Conservation (phyloP, 1,140 invertebrate species). For the Arion vulgaris region DNA sequence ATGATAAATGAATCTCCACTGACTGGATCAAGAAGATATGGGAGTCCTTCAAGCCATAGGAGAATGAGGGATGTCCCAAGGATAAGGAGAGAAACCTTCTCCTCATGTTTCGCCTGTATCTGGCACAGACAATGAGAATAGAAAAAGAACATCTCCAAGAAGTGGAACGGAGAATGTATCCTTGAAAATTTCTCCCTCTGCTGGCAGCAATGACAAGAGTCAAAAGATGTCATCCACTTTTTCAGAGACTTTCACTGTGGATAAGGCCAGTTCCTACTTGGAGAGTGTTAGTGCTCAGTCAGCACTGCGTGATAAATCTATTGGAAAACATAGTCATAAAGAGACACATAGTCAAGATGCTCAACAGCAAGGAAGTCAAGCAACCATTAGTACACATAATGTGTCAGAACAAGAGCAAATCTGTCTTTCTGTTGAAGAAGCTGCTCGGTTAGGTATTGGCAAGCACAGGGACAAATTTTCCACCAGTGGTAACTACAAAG, state of each 20-base stretch:
- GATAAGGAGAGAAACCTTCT: not conserved
- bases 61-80: not conserved
- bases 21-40: not conserved
- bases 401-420: not conserved
- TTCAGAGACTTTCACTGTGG: conserved; percentile 60
- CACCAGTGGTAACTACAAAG: not conserved
- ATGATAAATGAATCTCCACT: conserved; percentile 3
- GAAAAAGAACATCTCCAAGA: conserved; percentile 25
- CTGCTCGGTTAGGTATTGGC: not conserved
- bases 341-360: conserved; percentile 3
- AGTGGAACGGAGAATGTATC: conserved; percentile 17
- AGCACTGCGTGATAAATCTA: not conserved
- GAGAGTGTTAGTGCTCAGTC: conserved; percentile 30
- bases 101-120: not conserved
- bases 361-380: not conserved
- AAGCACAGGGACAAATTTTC: not conserved
- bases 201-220: not conserved
- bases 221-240: conserved; percentile 37
- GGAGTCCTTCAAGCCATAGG: not conserved
- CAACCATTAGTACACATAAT: not conserved
- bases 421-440: not conserved
- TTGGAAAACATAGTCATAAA: conserved; percentile 21
- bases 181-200: conserved; percentile 20
- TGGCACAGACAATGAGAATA: conserved; percentile 1
- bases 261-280: conserved; percentile 48